A percentile compares a stretch with the other conserved stretches of the same genome.
These are phyloP conservation scores for Dermatemys mawii DNA, from an alignment of 2,113 vertebrate genomes.

Conservation along the genomic window DNA sequence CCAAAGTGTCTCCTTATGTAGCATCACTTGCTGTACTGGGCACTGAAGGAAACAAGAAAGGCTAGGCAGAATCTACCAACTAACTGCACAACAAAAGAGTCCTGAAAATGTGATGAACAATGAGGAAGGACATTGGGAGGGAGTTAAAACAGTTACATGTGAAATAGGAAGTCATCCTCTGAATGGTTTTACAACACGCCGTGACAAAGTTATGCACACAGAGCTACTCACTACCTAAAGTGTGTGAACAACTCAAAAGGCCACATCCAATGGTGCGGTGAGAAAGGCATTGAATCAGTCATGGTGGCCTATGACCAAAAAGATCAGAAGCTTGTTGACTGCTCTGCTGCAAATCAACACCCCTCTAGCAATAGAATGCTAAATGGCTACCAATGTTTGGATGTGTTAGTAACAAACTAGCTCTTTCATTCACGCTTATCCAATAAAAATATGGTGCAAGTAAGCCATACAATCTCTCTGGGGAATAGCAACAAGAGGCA, in stretches of 20 bases:
- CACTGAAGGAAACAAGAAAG: conserved; percentile 26
- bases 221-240: neutral
- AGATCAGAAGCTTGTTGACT: neutral
- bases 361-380: neutral
- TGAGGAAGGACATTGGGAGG: neutral
- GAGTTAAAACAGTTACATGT: neutral
- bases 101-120: neutral
- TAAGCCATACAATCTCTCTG: neutral
- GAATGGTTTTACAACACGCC: neutral
- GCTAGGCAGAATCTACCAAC: neutral
- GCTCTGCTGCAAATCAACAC: neutral
- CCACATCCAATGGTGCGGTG: neutral
- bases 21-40: neutral
- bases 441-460: neutral
- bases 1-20: conserved; percentile 65
- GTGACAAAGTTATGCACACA: neutral
- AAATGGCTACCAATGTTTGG: neutral
- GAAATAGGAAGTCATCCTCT: neutral
- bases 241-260: fast-evolving
- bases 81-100: neutral
- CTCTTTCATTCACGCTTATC: neutral
- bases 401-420: neutral
- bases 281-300: neutral
- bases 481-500: neutral
- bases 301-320: neutral